Conservation (phyloP, 2,113 vertebrate species). For the Gallinago media region DNA sequence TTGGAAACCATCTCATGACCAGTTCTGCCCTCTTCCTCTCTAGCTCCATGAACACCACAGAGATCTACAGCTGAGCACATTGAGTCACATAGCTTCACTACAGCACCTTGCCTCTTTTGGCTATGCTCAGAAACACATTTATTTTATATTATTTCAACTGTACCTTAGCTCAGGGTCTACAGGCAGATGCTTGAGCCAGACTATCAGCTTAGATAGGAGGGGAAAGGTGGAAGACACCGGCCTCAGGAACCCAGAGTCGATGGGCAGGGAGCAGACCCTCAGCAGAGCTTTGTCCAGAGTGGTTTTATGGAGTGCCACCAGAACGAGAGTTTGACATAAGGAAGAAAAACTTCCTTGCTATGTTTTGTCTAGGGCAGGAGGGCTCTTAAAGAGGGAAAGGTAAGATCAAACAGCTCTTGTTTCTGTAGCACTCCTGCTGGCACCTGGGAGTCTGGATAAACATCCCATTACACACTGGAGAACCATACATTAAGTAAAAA, state of each 20-base stretch:
- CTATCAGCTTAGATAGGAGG: too few relatives aligned
- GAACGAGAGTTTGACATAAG: not conserved
- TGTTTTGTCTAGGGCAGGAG: not conserved
- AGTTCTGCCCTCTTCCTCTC: not conserved
- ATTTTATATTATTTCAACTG: not conserved
- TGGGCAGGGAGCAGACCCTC: not conserved
- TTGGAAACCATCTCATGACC: rapidly evolving
- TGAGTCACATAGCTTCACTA: not conserved
- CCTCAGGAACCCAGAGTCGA: not conserved
- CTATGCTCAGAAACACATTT: not conserved
- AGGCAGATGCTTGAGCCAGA: not conserved
- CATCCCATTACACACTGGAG: not conserved
- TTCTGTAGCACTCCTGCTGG: not conserved
- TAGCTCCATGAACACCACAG: rapidly evolving
- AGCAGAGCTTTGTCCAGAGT: not conserved
- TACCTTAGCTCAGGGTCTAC: not conserved
- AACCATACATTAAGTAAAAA: not conserved
- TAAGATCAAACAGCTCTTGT: not conserved
- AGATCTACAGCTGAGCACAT: not conserved
- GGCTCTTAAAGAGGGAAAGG: not conserved
- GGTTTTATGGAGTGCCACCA: not conserved
- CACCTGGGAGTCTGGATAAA: not conserved
- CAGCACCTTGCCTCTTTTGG: not conserved
- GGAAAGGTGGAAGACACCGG: rapidly evolving
- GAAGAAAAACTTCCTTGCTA: not conserved